These are phyloP conservation scores for Spodoptera picta DNA, from an alignment of 2,888 invertebrate species.

Conservation along the genomic window DNA sequence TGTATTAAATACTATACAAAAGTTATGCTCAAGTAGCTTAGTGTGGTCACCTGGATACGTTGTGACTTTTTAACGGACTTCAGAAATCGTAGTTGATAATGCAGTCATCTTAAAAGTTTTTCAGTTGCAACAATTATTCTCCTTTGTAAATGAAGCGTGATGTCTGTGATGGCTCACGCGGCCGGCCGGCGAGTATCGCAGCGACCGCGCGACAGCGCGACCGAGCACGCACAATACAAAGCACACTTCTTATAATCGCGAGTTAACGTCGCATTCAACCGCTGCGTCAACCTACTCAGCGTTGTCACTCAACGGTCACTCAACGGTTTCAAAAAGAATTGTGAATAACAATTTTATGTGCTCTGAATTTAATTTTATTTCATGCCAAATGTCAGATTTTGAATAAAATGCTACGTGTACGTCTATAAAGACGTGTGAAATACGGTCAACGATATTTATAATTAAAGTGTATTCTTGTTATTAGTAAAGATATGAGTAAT, in stretches of 20 bases:
- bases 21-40: too few species aligned
- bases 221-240: conserved; percentile 67
- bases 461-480: conserved; percentile 30
- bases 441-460: conserved; percentile 32
- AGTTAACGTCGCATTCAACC: conserved; percentile 73
- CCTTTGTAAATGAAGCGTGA: conserved; percentile 52
- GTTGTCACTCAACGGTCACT: conserved; percentile 85
- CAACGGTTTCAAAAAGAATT: conserved; percentile 74
- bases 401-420: conserved; percentile 47
- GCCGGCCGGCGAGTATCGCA: conserved; percentile 36
- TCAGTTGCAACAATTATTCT: conserved; percentile 36
- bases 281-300: conserved; percentile 72
- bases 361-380: conserved; percentile 72
- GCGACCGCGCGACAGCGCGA: conserved; percentile 47
- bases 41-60: too few species aligned
- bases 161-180: conserved; percentile 32
- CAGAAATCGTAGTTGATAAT: not conserved
- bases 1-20: too few species aligned
- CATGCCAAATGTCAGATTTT: conserved; percentile 73
- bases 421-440: conserved; percentile 33
- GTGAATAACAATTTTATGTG: conserved; percentile 65
- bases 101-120: conserved; percentile 2
- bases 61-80: not conserved
- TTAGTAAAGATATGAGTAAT: conserved; percentile 20
- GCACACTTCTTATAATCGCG: conserved; percentile 71